Conservation (phyloP, 2,113 vertebrate species). For the Neodontobutis hainanensis region DNA sequence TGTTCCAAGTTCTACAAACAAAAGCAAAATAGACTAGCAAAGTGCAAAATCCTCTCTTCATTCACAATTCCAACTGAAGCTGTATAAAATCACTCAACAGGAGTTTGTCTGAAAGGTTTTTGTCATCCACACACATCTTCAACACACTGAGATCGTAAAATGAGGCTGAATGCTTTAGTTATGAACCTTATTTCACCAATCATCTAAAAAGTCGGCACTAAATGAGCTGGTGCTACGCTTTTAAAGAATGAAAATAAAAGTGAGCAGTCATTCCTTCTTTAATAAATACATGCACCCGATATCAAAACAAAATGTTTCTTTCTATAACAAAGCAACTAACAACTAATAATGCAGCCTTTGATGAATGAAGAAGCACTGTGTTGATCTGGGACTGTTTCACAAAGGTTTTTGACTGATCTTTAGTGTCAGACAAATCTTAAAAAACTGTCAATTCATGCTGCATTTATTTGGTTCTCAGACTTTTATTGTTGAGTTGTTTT, state of each 20-base stretch:
- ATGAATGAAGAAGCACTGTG: slow-evolving; percentile 14
- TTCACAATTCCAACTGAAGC: slow-evolving; percentile 12
- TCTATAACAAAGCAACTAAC: slow-evolving; percentile 32
- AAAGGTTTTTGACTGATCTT: not conserved
- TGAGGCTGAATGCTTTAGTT: slow-evolving; percentile 21
- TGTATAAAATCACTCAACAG: slow-evolving; percentile 34
- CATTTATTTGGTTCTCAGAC: too few relatives aligned
- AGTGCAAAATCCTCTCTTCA: slow-evolving; percentile 55
- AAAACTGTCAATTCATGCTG: too few relatives aligned
- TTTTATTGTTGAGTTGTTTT: too few relatives aligned
- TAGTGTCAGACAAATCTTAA: not conserved
- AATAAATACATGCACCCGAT: slow-evolving; percentile 79
- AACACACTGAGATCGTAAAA: slow-evolving; percentile 43
- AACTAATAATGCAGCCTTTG: slow-evolving; percentile 35
- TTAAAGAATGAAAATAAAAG: slow-evolving; percentile 31
- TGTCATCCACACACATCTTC: slow-evolving; percentile 28
- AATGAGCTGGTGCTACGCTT: slow-evolving; percentile 50
- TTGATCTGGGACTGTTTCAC: slow-evolving; percentile 18
- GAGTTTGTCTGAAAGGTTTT: slow-evolving; percentile 35
- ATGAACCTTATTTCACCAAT: slow-evolving; percentile 30
- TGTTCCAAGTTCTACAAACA: slow-evolving; percentile 32
- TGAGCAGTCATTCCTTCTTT: slow-evolving; percentile 65
- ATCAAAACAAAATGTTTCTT: slow-evolving; percentile 35
- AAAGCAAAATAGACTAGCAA: slow-evolving; percentile 50
- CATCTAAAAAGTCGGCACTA: slow-evolving; percentile 35